Evolutionary conservation across 2,113 vertebrate species (phyloP), one percentile per base, ranked within the genome.

Genomic region (Stigmatopora nigra): DNA sequence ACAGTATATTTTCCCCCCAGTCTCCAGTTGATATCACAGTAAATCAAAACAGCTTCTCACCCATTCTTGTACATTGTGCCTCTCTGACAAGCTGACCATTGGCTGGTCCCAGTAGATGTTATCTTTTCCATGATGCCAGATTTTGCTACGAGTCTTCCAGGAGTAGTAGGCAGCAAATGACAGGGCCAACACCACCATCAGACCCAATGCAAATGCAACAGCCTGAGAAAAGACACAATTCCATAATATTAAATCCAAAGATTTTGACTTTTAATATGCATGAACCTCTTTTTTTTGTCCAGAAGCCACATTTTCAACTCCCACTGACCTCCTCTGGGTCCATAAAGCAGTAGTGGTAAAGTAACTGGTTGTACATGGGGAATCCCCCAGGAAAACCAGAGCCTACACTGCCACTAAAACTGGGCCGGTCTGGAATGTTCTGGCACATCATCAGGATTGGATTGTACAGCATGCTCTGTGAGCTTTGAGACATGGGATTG

Each of bases 321-420:
- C 31, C 1, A 17, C 75, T 49, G 1, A 92, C 93, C 92, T 95
- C 93, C 69, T 95, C 92, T 0, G 93, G 92, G 73, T 95, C 94
- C 88, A 95, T 93, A 31, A 87, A 91, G 80, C 93, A 95, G 88
- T 94, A 95, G 76, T 95, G 93, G 71, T 93, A 84, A 59, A 95
- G 84, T 78, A 94, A 94, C 69, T 93, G 92, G 80, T 88, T 92
- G 63, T 85, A 84, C 76, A 87, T 81, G 49, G 88, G 89, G 68
- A 86, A 84, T 7, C 84, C 85, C 4, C 80, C 82, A 0, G 78
- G 77, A 60, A 78, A 78, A n/a, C 65, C 81, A 0, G 82, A 73
- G 15, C 85, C 88, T 7, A 65, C 67, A 2, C 83, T 81, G 57
- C 75, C 77, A 4, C 87, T 88, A 61, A 90, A 68, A 69, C 88